phyloP scores from a whole-genome alignment of 2,113 vertebrate genomes.

The Phycodurus eques region DNA sequence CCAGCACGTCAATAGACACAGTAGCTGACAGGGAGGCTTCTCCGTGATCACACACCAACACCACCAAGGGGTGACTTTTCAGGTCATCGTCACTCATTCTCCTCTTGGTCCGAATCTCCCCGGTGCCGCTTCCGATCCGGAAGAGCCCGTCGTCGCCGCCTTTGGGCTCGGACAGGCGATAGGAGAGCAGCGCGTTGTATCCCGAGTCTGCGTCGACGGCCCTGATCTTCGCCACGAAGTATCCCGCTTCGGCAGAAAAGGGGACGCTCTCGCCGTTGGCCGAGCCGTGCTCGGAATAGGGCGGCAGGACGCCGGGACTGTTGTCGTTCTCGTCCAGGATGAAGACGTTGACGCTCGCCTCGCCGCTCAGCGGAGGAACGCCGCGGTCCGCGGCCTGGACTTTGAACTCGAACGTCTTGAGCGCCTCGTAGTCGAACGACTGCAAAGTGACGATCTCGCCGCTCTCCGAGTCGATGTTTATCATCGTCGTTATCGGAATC shows the following conservation, averaged over 20 bases:
- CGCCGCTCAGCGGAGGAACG: neutral
- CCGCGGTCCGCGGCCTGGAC: neutral
- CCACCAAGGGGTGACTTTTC: constrained; percentile 53
- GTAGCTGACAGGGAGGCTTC: constrained; percentile 59
- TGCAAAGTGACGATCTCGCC: constrained; percentile 53
- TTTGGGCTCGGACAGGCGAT: constrained; percentile 33
- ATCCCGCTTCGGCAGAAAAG: neutral
- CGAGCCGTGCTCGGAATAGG: neutral
- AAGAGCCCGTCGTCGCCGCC: constrained; percentile 65
- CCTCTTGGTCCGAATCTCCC: constrained; percentile 74
- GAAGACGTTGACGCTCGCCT: neutral
- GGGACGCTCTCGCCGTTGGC: neutral
- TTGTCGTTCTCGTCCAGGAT: constrained; percentile 2
- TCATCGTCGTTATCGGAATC: constrained; percentile 60
- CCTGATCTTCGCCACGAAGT: neutral
- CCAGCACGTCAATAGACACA: constrained; percentile 55
- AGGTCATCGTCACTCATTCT: constrained; percentile 60
- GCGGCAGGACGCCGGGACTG: neutral
- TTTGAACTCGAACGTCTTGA: constrained; percentile 57
- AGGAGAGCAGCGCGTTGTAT: neutral
- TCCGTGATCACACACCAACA: constrained; percentile 58
- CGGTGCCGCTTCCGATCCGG: constrained; percentile 70
- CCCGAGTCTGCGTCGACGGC: neutral
- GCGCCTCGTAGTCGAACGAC: constrained; percentile 51
- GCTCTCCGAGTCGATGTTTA: constrained; percentile 73